Base-by-base conservation (phyloP, 2,113 vertebrate species). In the Nibea coibor region DNA sequence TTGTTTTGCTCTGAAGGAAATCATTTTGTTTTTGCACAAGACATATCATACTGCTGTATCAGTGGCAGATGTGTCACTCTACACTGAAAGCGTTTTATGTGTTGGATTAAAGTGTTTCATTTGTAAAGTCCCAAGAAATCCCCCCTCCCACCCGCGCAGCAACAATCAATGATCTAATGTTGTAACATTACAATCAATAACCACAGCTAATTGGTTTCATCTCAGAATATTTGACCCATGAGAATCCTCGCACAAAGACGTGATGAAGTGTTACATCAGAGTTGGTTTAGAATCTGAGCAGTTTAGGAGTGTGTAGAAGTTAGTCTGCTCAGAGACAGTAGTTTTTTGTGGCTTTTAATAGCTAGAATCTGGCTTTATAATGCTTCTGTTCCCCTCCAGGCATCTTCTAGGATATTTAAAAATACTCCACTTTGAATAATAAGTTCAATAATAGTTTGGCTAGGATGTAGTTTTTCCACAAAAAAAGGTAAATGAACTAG, bases 1-100 rank as follows among this genome's bases (percentile, higher is more conserved):
- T 53, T 69, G 22, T 35, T 56, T 68, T 68, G 24, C 75, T 72
- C 5, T 57, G 48, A 66, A 68, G 26, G 28, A 80, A 78, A 53
- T 69, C 0, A 20, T 66, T 56, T 26, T 57, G 42, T 79, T 65
- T 65, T 61, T 50, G 57, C 24, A 62, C 39, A 22, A 57, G 22
- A 81, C 42, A 4, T 43, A 2, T 10, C 48, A n/a, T 11, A 6
- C 42, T 2, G 0, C 15, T 61, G 15, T 22, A 16, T 68, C 19
- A 3, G 1, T 20, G 22, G 4, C 24, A 58, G 17, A 28, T 0
- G 7, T n/a, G 24, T 70, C 69, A 20, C 17, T 28, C 11, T 17
- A 0, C 57, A 43, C 20, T 54, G 6, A 43, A 2, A 12, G 35
- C 19, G n/a, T 28, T 73, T 39, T 20, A 57, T 39, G 9, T 63